phyloP scores from a whole-genome alignment of 1,140 invertebrate genomes.

The Camponotus floridanus region DNA sequence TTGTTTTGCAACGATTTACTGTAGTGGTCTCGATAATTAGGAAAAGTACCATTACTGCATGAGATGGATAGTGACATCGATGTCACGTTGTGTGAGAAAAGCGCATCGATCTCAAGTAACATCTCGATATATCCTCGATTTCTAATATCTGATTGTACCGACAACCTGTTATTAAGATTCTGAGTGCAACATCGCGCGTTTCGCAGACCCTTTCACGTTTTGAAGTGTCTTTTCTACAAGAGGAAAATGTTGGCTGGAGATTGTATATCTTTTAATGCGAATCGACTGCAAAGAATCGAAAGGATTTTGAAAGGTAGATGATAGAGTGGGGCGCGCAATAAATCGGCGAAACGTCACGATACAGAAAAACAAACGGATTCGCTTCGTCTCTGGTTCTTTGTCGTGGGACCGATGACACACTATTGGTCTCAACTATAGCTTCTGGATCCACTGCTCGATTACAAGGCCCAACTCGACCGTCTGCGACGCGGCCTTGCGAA shows the following conservation, averaged over 20 bases:
- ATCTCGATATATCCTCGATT: not conserved
- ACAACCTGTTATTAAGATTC: slow-evolving; percentile 4
- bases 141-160: not conserved
- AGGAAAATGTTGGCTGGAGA: not conserved
- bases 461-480: slow-evolving; percentile 67
- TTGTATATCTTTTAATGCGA: slow-evolving; percentile 8
- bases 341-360: slow-evolving; percentile 72
- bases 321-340: slow-evolving; percentile 69
- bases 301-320: slow-evolving; percentile 68
- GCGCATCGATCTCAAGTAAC: slow-evolving; percentile 12
- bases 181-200: not conserved
- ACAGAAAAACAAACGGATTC: slow-evolving; percentile 70
- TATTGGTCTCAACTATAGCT: slow-evolving; percentile 71
- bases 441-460: slow-evolving; percentile 62
- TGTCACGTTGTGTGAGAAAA: slow-evolving; percentile 30
- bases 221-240: not conserved
- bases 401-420: slow-evolving; percentile 73
- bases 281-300: slow-evolving; percentile 62
- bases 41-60: slow-evolving; percentile 37
- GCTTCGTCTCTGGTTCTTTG: slow-evolving; percentile 72
- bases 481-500: slow-evolving; percentile 72
- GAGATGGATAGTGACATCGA: slow-evolving; percentile 2
- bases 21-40: slow-evolving; percentile 67
- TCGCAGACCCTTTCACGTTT: not conserved
- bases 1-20: slow-evolving; percentile 68